Percentiles rank a stretch among this genome's conserved stretches.
phyloP scores from a whole-genome alignment of 2,797 vertebrate species.

The Anguilla marmorata region DNA sequence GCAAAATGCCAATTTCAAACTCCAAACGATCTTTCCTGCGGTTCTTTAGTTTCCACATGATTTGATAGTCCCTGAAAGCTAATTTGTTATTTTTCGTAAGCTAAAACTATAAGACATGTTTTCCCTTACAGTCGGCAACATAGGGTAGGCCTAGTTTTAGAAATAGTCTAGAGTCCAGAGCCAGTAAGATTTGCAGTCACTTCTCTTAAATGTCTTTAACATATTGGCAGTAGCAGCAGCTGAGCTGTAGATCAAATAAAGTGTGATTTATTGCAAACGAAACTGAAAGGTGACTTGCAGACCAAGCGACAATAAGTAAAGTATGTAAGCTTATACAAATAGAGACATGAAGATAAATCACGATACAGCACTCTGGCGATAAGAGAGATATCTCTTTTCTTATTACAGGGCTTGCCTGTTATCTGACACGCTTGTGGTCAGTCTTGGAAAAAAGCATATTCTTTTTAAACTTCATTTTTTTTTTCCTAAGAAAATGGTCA shows the following conservation, averaged over 20 bases:
- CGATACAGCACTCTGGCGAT: not conserved
- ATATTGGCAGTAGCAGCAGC: no score
- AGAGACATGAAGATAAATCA: not conserved
- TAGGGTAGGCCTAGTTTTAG: no score
- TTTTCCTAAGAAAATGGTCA: not conserved
- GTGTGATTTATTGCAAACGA: not conserved
- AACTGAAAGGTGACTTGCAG: not conserved
- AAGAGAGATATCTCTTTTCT: not conserved
- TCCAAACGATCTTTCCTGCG: no score
- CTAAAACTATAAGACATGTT: no score
- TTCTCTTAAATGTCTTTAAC: no score
- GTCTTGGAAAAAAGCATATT: not conserved
- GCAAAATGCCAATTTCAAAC: no score
- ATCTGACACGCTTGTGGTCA: not conserved
- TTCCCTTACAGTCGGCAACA: no score
- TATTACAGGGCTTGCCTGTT: not conserved
- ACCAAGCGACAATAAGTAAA: not conserved
- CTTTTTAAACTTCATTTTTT: not conserved
- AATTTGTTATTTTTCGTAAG: no score
- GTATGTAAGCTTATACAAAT: not conserved
- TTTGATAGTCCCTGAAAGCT: no score
- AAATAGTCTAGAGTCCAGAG: no score
- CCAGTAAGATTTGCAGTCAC: no score
- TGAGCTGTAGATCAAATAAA: not conserved
- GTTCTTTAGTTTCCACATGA: no score